phyloP scores from a whole-genome alignment of 1,140 invertebrate genomes.

The Cydia amplana region DNA sequence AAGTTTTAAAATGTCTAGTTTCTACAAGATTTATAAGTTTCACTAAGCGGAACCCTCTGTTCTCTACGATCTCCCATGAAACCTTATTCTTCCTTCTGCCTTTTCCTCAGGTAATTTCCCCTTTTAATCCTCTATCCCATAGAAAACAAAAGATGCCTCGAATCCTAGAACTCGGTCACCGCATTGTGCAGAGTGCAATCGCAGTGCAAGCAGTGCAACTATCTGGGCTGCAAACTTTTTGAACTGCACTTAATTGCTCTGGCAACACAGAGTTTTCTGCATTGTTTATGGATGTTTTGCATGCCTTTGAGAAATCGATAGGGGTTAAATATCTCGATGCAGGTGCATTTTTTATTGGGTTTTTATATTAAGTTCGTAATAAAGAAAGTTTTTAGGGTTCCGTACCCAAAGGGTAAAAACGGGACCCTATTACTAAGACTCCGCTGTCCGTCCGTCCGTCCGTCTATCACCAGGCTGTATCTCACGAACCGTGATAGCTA shows the following conservation, averaged over 20 bases:
- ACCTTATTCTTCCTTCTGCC: not conserved
- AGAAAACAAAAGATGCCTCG: not conserved
- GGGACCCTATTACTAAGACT: too few species aligned
- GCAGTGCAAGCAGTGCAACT: constrained; percentile 10
- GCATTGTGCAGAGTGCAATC: constrained; percentile 18
- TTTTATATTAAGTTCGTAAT: too few species aligned
- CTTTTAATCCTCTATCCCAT: not conserved
- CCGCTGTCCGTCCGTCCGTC: too few species aligned
- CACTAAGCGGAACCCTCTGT: not conserved
- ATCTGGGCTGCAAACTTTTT: constrained; percentile 1
- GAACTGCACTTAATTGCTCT: constrained; percentile 22
- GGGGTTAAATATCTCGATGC: too few species aligned
- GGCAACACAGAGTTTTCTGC: constrained; percentile 11
- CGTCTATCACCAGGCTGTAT: too few species aligned
- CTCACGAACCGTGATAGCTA: too few species aligned
- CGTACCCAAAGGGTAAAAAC: too few species aligned
- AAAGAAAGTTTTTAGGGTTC: too few species aligned
- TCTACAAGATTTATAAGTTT: too few species aligned
- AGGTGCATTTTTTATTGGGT: too few species aligned
- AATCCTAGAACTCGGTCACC: constrained; percentile 1
- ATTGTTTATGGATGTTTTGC: not conserved
- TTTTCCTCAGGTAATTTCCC: not conserved
- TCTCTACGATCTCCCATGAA: not conserved
- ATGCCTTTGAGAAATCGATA: too few species aligned
- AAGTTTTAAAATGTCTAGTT: too few species aligned